Conservation (phyloP, 2,888 invertebrate species). For the Sthenelais limicola region DNA sequence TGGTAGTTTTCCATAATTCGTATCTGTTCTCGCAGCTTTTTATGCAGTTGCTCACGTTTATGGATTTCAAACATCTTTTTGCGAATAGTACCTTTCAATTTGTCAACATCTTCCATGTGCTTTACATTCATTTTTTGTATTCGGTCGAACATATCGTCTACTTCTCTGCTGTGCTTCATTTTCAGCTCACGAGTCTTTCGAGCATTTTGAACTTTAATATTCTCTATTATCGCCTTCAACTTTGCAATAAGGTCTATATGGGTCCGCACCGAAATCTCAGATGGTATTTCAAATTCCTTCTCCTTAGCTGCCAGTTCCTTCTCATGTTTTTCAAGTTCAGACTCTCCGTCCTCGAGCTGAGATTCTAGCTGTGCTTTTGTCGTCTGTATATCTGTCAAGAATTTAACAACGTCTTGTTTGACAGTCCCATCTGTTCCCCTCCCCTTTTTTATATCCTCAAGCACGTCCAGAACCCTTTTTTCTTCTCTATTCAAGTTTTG, state of each 20-base stretch:
- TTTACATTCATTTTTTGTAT: constrained; percentile 18
- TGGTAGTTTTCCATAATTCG: constrained; percentile 45
- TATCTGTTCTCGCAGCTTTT: constrained; percentile 43
- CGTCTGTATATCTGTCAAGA: not conserved
- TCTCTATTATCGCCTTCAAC: constrained; percentile 27
- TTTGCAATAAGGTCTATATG: constrained; percentile 11
- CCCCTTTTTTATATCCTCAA: not conserved
- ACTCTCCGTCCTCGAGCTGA: constrained; percentile 19
- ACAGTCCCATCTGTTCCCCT: not conserved
- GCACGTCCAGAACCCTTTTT: constrained; percentile 17
- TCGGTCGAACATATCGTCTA: constrained; percentile 16
- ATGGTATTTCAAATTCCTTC: constrained; percentile 1
- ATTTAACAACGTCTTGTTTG: not conserved
- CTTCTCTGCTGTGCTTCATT: constrained; percentile 16
- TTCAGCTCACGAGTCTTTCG: constrained; percentile 29
- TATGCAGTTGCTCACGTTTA: constrained; percentile 45
- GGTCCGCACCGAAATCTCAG: constrained; percentile 14
- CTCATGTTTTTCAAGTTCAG: constrained; percentile 28
- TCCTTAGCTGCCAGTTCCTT: constrained; percentile 13
- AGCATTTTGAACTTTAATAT: constrained; percentile 12
- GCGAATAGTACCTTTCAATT: constrained; percentile 9
- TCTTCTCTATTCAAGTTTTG: constrained; percentile 34
- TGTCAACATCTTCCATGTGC: constrained; percentile 38
- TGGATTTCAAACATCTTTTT: constrained; percentile 45
- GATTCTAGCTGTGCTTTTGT: constrained; percentile 16